Percentiles rank a stretch among this genome's conserved stretches.
phyloP scores from a whole-genome alignment of 2,113 vertebrate genomes.

The Colinus virginianus region DNA sequence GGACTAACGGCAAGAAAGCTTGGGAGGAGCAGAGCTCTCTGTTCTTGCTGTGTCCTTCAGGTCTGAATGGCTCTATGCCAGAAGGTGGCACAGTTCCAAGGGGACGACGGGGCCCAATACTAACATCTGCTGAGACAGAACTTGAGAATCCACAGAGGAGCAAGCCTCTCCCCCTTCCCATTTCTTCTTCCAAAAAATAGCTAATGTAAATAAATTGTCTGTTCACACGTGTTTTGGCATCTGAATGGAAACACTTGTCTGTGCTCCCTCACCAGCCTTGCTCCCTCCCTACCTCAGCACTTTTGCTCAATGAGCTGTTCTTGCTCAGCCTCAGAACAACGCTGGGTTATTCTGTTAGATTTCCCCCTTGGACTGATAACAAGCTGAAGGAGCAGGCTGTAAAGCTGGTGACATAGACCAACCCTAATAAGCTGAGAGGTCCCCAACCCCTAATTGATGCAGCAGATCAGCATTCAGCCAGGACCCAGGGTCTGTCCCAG shows the following conservation, averaged over 20 bases:
- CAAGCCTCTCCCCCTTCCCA: not conserved
- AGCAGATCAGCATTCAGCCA: not conserved
- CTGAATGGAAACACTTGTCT: constrained; percentile 65
- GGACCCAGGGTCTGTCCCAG: not conserved
- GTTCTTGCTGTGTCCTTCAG: fast-evolving
- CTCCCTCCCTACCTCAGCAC: not conserved
- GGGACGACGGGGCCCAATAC: fast-evolving
- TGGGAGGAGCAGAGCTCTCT: not conserved
- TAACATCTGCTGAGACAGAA: constrained; percentile 12
- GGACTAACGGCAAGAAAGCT: not conserved
- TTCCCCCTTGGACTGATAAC: constrained; percentile 57
- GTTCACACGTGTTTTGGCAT: constrained; percentile 30
- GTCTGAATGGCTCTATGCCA: not conserved
- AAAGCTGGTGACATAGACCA: constrained; percentile 47
- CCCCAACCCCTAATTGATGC: not conserved
- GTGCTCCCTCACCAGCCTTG: not conserved
- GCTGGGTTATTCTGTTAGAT: not conserved
- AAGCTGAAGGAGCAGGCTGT: not conserved
- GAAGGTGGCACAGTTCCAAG: not conserved
- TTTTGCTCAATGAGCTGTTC: constrained; percentile 62
- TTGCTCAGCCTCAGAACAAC: constrained; percentile 31
- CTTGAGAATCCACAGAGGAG: constrained; percentile 34
- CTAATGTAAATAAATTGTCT: constrained; percentile 69
- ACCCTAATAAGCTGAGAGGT: constrained; percentile 20
- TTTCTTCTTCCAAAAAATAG: constrained; percentile 43